Base-by-base conservation (phyloP, 2,888 invertebrate genomes). In the Agapetus fuscipes region DNA sequence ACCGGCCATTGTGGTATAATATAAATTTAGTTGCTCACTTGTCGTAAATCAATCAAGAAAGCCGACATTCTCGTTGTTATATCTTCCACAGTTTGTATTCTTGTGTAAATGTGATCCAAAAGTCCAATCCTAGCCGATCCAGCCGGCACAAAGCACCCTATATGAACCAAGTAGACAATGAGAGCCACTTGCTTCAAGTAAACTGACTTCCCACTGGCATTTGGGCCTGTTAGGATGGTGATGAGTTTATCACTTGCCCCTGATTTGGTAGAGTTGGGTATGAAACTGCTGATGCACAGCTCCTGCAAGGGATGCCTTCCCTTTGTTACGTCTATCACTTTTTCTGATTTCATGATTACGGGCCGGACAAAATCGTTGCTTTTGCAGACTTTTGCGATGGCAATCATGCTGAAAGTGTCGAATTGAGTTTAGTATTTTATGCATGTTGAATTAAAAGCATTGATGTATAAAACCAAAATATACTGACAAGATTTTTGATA, bases 101-200 rank as follows among this genome's bases (percentile, higher is more conserved):
- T 72, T 0, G 85, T 78, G 59, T 81, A 77, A 26, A 95, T 80
- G 52, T 80, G 75, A 47, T 80, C 76, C 16, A 89, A 59, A 2
- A 82, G 54, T 10, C 84, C 81, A 11, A 95, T 74, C 0, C 67
- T 71, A 0, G 87, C 88, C 0, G 60, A 58, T 41, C 74, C 72
- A 0, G 90, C 93, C 0, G 95, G 93, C 5, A 95, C 85, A 62
- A 78, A 94, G 52, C 85, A 83, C 15, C 95, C 95, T 42, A 93
- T 74, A 56, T 93, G 91, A 0, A 90, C 84, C 66, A 95, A 66
- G 60, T 81, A 91, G 2, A 82, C 78, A 49, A 90, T 78, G 36
- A 91, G 56, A 11, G 83, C 83, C 64, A 70, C 64, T 66, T 91
- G 89, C 61, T 91, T 93, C 54, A 95, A 68, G 59, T 87, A 95